Evolutionary conservation across 2,797 vertebrate genomes (phyloP), one percentile per base, ranked within the genome.

Genomic region (Staurois parvus): DNA sequence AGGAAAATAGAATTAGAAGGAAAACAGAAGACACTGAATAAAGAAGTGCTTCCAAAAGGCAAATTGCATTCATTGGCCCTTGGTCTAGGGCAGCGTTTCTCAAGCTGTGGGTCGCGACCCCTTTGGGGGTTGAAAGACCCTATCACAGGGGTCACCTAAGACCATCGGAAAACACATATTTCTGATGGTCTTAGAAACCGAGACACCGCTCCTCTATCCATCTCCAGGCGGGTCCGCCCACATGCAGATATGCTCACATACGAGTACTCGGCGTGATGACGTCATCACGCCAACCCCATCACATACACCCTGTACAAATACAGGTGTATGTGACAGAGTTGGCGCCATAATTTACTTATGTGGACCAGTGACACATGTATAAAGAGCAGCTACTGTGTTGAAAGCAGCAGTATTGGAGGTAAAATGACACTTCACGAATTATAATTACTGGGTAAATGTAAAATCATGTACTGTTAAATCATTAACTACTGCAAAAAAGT

Each of bases 341-440:
- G 62, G 62, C 24, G n/a, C n/a, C 5, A 64, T 64, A 64, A 64
- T 64, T 21, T 26, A 64, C 62, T 64, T 64, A 64, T 26, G 62
- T 21, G 24, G 62, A 64, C 24, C 62, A 64, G 62, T 64, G 21
- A 64, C n/a, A 64, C 62, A n/a, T 64, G 62, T 64, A 21, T 64
- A 64, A 21, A n/a, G 62, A 26, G 62, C 62, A 64, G 62, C n/a
- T 64, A n/a, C 62, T 64, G 24, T 64, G 62, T 64, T n/a, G n/a
- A 62, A 62, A 62, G 7, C 56, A 62, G 56, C 56, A 64, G 62
- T 64, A 64, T 64, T 64, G 62, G 62, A 64, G 62, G 62, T 64
- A 64, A 64, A 64, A 64, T 3, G 62, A 26, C 32, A 32, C 32
- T 32, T 32, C 32, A 32, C 4, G 32, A 32, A 32, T 32, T 2